A percentile compares a stretch with the other conserved stretches of the same genome.
Conservation (phyloP, 2,888 invertebrate species). For the Dolomedes plantarius region DNA sequence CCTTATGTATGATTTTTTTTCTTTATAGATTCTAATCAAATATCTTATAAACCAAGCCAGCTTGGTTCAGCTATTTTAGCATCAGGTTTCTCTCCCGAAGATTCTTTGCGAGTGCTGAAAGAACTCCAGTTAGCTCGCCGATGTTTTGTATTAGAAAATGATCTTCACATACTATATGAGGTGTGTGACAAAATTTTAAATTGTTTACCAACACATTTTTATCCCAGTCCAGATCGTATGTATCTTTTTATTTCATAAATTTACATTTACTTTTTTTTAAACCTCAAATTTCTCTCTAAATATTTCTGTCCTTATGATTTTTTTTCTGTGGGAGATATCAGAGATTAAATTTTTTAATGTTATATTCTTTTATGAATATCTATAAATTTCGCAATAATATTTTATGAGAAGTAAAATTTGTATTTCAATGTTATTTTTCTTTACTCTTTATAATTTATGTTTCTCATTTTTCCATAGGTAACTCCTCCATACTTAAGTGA, state of each 20-base stretch:
- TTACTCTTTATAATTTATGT: too few species aligned
- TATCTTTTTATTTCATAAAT: neutral
- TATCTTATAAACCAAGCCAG: slow-evolving; percentile 81
- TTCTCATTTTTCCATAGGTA: slow-evolving; percentile 78
- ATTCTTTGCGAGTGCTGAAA: slow-evolving; percentile 90
- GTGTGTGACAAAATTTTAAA: slow-evolving; percentile 81
- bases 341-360: too few species aligned
- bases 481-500: slow-evolving; percentile 93
- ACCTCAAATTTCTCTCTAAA: too few species aligned
- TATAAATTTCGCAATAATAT: too few species aligned
- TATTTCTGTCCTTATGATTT: too few species aligned
- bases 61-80: slow-evolving; percentile 94
- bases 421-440: too few species aligned
- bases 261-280: too few species aligned
- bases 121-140: slow-evolving; percentile 93
- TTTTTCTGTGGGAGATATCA: too few species aligned
- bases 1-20: neutral
- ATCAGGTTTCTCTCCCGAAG: slow-evolving; percentile 95
- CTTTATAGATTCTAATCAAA: slow-evolving; percentile 17
- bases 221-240: neutral
- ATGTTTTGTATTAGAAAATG: slow-evolving; percentile 93
- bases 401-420: too few species aligned
- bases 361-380: too few species aligned
- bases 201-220: too few species aligned
- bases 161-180: slow-evolving; percentile 94